Base-by-base conservation (phyloP, 2,888 invertebrate genomes). In the Hirtodrosophila trivittata region DNA sequence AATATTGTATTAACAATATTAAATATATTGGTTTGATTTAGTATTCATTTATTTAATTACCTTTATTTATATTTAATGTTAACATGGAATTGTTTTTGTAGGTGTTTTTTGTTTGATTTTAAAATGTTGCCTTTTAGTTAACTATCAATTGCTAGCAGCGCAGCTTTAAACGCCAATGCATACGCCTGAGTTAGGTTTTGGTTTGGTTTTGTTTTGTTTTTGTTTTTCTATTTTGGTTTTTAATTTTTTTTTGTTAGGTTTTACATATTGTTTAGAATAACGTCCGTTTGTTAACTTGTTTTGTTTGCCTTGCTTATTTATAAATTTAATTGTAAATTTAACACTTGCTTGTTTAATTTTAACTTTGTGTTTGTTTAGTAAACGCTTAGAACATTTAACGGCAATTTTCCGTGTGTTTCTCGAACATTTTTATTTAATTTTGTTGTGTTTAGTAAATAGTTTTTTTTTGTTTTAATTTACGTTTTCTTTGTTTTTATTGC, bases 11-110 rank as follows among this genome's bases (percentile, higher is more conserved):
- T n/a, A n/a, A n/a, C n/a, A n/a, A n/a, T n/a, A n/a, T n/a, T n/a
- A n/a, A n/a, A n/a, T n/a, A 21, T 5, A 1, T 2, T 33, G 6
- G 2, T 38, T 67, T 76, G 58, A 65, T 67, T 74, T 76, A 77
- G 69, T 77, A 84, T 76, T 80, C 75, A 75, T 86, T 75, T 76
- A 77, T 81, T 74, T 83, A 77, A 68, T 82, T 80, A 86, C 67
- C 59, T 81, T 78, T 86, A 75, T 85, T 87, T 88, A 87, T 84
- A 87, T 88, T 86, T 89, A 89, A 89, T 89, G 90, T 89, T 89
- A 89, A 89, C 90, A 90, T 90, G 88, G 83, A 90, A 89, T 88
- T 88, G 87, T 86, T 89, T 87, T 86, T 86, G 89, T 89, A 89
- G 89, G 87, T 87, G 86, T 88, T 81, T 65, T 65, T 80, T 77